phyloP scores from a whole-genome alignment of 2,797 vertebrate genomes.

The Botia almorhae region DNA sequence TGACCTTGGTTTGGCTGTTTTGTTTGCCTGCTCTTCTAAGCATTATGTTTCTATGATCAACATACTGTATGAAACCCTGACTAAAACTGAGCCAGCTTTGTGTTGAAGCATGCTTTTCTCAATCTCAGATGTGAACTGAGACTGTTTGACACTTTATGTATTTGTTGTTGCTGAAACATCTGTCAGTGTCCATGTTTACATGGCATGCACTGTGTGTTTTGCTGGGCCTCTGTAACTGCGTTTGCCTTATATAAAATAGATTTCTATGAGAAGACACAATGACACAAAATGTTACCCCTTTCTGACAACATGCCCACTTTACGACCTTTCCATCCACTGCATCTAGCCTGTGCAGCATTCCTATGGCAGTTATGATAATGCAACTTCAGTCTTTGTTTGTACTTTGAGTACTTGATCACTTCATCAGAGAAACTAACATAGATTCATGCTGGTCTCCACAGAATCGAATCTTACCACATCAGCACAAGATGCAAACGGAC shows the following conservation, averaged over 20 bases:
- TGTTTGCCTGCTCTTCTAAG: not conserved
- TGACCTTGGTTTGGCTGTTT: slow-evolving; percentile 37
- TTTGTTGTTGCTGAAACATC: not conserved
- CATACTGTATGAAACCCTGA: not conserved
- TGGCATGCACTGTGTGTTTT: slow-evolving; percentile 1
- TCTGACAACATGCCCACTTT: slow-evolving; percentile 48
- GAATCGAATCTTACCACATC: slow-evolving; percentile 40
- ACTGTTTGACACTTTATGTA: not conserved
- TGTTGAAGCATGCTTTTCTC: not conserved
- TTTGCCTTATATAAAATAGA: slow-evolving; percentile 43
- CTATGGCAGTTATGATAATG: slow-evolving; percentile 40
- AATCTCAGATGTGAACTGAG: not conserved
- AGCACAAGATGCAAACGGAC: slow-evolving; percentile 3
- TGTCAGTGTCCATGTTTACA: not conserved
- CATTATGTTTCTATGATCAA: slow-evolving; percentile 15
- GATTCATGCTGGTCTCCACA: slow-evolving; percentile 46
- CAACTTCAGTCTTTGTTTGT: slow-evolving; percentile 14
- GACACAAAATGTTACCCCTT: slow-evolving; percentile 37
- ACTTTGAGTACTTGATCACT: slow-evolving; percentile 2
- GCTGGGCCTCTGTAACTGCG: not conserved
- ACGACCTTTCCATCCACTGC: slow-evolving; percentile 27
- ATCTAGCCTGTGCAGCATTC: slow-evolving; percentile 17
- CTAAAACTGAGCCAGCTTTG: slow-evolving; percentile 1
- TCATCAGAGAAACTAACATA: slow-evolving; percentile 14
- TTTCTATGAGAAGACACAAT: slow-evolving; percentile 47